Evolutionary conservation across 2,113 vertebrate genomes (phyloP).

Genomic region (Mormyrus lacerda): DNA sequence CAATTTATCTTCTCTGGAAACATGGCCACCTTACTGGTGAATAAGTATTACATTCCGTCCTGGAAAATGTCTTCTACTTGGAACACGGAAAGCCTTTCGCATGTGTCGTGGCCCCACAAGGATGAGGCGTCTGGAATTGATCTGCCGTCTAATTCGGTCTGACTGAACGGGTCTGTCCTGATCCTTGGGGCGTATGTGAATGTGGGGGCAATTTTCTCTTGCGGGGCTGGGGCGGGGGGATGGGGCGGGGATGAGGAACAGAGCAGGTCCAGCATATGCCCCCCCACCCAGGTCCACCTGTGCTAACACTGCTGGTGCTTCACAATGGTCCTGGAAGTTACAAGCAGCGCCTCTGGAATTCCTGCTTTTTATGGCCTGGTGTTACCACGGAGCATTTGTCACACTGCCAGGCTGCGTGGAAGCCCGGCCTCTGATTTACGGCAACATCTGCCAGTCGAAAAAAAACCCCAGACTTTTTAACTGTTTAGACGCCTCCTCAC

Average conservation of each 20-base stretch:
- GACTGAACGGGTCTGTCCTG: slow-evolving; percentile 30
- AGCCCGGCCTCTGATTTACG: slow-evolving; percentile 67
- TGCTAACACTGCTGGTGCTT: slow-evolving; percentile 63
- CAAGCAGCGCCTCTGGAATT: slow-evolving; percentile 69
- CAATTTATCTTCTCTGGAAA: background rate
- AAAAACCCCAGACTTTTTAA: slow-evolving; percentile 48
- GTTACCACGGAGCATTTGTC: slow-evolving; percentile 72
- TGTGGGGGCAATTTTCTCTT: slow-evolving; percentile 47
- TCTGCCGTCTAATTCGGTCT: slow-evolving; percentile 37
- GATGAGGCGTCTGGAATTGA: slow-evolving; percentile 12
- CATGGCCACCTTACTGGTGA: background rate
- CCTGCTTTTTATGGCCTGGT: slow-evolving; percentile 55
- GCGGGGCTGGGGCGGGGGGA: slow-evolving; percentile 36
- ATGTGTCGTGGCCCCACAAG: slow-evolving; percentile 3
- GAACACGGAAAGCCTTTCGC: background rate
- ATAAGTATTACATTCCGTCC: background rate
- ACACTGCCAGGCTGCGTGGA: slow-evolving; percentile 67
- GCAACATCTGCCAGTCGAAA: slow-evolving; percentile 64
- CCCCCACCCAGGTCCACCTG: slow-evolving; percentile 66
- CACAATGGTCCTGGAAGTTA: slow-evolving; percentile 68
- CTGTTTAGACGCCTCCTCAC: slow-evolving; percentile 30
- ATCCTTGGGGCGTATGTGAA: slow-evolving; percentile 37
- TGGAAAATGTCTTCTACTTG: background rate
- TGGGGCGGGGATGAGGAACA: slow-evolving; percentile 27
- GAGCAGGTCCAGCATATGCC: background rate